Percentiles rank a stretch among this genome's conserved stretches.
phyloP scores from a whole-genome alignment of 2,113 vertebrate species.

The Sylvicapra grimmia region DNA sequence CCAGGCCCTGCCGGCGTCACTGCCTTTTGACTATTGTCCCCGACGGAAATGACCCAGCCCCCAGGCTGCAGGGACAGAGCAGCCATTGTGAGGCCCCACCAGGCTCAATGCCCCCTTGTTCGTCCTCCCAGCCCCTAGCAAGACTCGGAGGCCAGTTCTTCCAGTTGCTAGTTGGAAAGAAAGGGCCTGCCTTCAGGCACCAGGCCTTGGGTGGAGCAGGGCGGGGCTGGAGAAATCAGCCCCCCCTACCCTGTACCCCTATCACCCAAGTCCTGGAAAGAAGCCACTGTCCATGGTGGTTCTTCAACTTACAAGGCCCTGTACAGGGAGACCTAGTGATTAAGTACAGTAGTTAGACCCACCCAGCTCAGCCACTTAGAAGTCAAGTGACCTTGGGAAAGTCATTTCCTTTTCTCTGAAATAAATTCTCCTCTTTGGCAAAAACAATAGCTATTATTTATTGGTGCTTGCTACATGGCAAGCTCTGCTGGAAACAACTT shows the following conservation, averaged over 20 bases:
- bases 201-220: conserved; percentile 37
- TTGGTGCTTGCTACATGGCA: neutral
- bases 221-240: neutral
- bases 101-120: conserved; percentile 73
- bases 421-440: neutral
- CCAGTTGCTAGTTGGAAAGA: conserved; percentile 62
- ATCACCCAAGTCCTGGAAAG: neutral
- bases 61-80: conserved; percentile 64
- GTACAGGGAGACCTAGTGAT: neutral
- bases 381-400: conserved; percentile 39
- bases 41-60: conserved; percentile 68
- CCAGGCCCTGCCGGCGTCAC: conserved; percentile 69
- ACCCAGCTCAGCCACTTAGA: neutral
- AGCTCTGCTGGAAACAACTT: neutral
- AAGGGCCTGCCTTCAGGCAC: conserved; percentile 35
- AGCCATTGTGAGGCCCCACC: conserved; percentile 70
- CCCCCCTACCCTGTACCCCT: neutral
- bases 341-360: neutral
- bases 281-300: neutral
- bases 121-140: conserved; percentile 56
- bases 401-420: conserved; percentile 11
- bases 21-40: conserved; percentile 76
- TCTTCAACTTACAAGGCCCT: neutral
- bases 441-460: neutral
- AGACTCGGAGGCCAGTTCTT: conserved; percentile 65